These are phyloP conservation scores for Priapulus caudatus DNA, from an alignment of 2,888 invertebrate species.

Conservation along the genomic window DNA sequence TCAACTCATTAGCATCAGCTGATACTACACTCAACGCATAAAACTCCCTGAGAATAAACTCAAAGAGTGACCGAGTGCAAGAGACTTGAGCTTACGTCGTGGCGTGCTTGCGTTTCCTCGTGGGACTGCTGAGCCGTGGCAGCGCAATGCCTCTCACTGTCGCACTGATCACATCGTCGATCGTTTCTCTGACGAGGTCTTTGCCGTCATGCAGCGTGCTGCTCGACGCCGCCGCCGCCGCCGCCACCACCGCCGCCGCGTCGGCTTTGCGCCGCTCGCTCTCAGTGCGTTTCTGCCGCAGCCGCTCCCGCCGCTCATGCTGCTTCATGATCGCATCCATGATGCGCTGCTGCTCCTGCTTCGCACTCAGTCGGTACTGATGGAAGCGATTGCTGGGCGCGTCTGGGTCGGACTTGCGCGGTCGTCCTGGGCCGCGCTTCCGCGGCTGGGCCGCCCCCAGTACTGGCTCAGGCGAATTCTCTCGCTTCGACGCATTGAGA, in stretches of 20 bases:
- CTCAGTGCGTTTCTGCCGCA: not conserved
- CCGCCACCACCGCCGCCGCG: too few species aligned
- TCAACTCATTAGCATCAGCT: too few species aligned
- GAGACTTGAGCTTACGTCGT: too few species aligned
- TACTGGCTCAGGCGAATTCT: not conserved
- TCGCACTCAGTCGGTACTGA: not conserved
- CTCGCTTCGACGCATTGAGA: not conserved
- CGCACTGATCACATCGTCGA: too few species aligned
- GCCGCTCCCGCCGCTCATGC: not conserved
- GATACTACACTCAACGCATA: too few species aligned
- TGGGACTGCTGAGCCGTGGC: too few species aligned
- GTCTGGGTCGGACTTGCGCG: not conserved
- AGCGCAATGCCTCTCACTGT: too few species aligned
- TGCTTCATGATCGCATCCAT: conserved; percentile 1
- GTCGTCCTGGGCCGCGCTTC: not conserved
- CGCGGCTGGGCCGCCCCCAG: not conserved
- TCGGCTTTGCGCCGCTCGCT: not conserved
- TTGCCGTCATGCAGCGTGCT: conserved; percentile 19
- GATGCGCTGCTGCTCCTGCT: not conserved
- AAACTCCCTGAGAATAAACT: too few species aligned
- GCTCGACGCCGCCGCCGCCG: conserved; percentile 55
- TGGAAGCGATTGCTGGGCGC: not conserved
- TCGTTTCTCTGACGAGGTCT: conserved; percentile 16
- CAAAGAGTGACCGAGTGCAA: too few species aligned
- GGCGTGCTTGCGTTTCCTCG: too few species aligned